Evolutionary conservation across 1,140 invertebrate species (phyloP).

Genomic region (Nixonia krombeini): DNA sequence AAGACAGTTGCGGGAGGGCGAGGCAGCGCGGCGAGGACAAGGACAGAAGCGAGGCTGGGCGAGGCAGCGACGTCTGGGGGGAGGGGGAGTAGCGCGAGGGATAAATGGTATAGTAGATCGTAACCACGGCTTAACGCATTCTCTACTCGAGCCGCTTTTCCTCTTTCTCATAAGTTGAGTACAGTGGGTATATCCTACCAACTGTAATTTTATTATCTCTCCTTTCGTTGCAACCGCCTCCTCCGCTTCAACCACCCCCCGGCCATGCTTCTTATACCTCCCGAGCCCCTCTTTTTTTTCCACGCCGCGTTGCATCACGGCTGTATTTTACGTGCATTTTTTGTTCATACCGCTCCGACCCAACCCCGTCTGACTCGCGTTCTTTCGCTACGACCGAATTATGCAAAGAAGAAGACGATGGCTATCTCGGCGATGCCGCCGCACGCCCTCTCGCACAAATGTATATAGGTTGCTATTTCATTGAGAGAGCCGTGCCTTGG

Average conservation of each 20-base stretch:
- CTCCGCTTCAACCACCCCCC: neutral
- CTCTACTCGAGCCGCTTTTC: slow-evolving; percentile 14
- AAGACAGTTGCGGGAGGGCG: neutral
- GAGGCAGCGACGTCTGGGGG: too few species aligned
- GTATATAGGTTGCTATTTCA: neutral
- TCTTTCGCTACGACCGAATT: slow-evolving; percentile 51
- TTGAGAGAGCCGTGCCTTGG: slow-evolving; percentile 1
- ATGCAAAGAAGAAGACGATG: slow-evolving; percentile 58
- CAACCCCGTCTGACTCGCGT: slow-evolving; percentile 1
- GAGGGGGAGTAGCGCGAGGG: neutral
- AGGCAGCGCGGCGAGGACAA: neutral
- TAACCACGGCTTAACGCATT: slow-evolving; percentile 21
- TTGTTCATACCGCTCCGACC: slow-evolving; percentile 5
- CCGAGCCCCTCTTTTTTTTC: too few species aligned
- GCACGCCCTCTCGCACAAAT: neutral
- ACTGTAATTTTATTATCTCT: slow-evolving; percentile 21
- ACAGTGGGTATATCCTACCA: slow-evolving; percentile 9
- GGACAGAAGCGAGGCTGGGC: neutral
- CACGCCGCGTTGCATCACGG: slow-evolving; percentile 4
- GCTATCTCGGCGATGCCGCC: slow-evolving; percentile 43
- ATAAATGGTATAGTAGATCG: slow-evolving; percentile 15
- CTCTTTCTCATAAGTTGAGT: slow-evolving; percentile 15
- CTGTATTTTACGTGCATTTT: slow-evolving; percentile 51
- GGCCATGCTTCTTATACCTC: neutral
- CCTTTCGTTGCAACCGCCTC: slow-evolving; percentile 1